phyloP scores from a whole-genome alignment of 2,797 vertebrate species.

The Lithobates pipiens region DNA sequence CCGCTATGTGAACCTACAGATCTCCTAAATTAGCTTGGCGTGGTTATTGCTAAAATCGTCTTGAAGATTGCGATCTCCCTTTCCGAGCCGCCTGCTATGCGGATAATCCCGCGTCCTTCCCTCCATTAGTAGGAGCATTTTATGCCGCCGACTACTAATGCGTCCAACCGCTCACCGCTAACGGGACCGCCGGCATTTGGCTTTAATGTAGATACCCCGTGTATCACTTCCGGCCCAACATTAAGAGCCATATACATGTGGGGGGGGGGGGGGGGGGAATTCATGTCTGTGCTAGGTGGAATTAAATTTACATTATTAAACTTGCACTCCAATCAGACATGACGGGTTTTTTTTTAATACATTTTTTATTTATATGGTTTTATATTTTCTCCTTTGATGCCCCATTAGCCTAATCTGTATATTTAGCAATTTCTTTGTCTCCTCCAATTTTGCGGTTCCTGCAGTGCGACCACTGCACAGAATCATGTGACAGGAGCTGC shows the following conservation, averaged over 20 bases:
- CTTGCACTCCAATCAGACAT: too few relatives aligned
- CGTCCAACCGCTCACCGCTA: constrained; percentile 8
- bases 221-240: too few relatives aligned
- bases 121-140: not conserved
- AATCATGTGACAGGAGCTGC: too few relatives aligned
- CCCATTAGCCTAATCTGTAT: too few relatives aligned
- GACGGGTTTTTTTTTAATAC: too few relatives aligned
- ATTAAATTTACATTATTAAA: not conserved
- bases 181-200: not conserved
- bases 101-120: not conserved
- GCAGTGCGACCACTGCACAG: too few relatives aligned
- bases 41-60: not conserved
- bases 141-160: not conserved
- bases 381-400: too few relatives aligned
- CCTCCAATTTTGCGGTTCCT: too few relatives aligned
- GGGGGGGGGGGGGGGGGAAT: not conserved
- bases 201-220: constrained; percentile 5
- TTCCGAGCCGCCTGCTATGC: not conserved
- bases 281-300: not conserved
- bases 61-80: not conserved
- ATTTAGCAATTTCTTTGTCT: too few relatives aligned
- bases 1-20: too few relatives aligned
- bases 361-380: too few relatives aligned
- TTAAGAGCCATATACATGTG: not conserved
- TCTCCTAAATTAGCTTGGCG: too few relatives aligned